Percentiles rank a stretch among this genome's conserved stretches.
Evolutionary conservation across 2,888 invertebrate species (phyloP).

Genomic region (Drosophila siamana): DNA sequence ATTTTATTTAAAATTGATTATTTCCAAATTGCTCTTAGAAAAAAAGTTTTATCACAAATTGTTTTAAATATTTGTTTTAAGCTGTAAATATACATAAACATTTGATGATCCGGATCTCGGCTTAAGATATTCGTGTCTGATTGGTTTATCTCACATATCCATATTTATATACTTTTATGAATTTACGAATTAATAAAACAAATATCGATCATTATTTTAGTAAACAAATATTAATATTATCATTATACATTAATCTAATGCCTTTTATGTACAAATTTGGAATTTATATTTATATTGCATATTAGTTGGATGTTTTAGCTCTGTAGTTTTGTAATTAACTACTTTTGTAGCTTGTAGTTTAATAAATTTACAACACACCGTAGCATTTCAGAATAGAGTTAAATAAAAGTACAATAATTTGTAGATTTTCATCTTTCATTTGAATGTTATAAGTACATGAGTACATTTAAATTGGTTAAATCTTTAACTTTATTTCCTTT

Average conservation of each 20-base stretch:
- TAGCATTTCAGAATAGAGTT: neutral
- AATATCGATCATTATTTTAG: neutral
- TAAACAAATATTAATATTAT: neutral
- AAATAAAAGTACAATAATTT: neutral
- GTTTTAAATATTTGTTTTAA: too few species aligned
- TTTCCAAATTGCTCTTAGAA: too few species aligned
- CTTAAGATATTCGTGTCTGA: too few species aligned
- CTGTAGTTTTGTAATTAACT: too few species aligned
- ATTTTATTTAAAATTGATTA: too few species aligned
- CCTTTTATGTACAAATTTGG: neutral
- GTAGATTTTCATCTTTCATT: neutral
- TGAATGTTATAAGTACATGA: neutral
- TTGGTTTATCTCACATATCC: too few species aligned
- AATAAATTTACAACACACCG: neutral
- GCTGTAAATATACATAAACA: too few species aligned
- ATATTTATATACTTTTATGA: too few species aligned
- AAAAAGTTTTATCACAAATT: too few species aligned
- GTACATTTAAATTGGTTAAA: neutral
- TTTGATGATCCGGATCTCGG: too few species aligned
- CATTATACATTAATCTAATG: neutral
- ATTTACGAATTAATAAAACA: neutral
- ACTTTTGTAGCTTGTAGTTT: neutral
- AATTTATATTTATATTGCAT: neutral
- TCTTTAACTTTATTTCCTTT: neutral
- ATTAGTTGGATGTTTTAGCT: neutral